Percentiles rank a stretch among this genome's conserved stretches.
Conservation (phyloP, 2,113 vertebrate species). For the Acanthisitta chloris region DNA sequence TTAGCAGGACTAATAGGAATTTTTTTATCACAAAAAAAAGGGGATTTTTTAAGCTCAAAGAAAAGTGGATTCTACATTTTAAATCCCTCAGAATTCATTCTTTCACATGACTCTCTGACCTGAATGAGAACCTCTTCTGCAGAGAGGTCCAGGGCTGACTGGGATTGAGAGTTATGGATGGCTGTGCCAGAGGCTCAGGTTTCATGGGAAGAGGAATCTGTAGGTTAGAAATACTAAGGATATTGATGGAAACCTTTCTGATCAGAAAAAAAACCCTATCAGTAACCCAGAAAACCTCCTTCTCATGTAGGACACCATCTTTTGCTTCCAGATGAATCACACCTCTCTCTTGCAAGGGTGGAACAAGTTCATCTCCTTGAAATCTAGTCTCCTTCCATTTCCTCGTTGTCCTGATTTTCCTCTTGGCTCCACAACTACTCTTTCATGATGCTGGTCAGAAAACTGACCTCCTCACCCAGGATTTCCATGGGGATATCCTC, state of each 20-base stretch:
- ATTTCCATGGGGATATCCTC: background rate
- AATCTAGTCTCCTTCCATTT: background rate
- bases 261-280: background rate
- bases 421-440: background rate
- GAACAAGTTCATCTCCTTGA: background rate
- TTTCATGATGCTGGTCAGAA: background rate
- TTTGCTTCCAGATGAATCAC: background rate
- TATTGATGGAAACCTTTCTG: background rate
- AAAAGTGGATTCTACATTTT: background rate
- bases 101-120: background rate
- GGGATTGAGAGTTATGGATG: background rate
- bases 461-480: background rate
- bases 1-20: background rate
- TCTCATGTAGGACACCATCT: background rate
- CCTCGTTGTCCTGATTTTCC: background rate
- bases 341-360: background rate
- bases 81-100: background rate
- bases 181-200: background rate
- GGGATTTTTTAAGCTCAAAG: background rate
- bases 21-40: background rate
- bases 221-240: background rate
- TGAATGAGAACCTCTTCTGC: background rate
- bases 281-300: background rate
- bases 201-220: background rate
- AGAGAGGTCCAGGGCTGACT: background rate